Evolutionary conservation across 1,140 invertebrate genomes (phyloP).

Genomic region (Trinorchestia longiramus): DNA sequence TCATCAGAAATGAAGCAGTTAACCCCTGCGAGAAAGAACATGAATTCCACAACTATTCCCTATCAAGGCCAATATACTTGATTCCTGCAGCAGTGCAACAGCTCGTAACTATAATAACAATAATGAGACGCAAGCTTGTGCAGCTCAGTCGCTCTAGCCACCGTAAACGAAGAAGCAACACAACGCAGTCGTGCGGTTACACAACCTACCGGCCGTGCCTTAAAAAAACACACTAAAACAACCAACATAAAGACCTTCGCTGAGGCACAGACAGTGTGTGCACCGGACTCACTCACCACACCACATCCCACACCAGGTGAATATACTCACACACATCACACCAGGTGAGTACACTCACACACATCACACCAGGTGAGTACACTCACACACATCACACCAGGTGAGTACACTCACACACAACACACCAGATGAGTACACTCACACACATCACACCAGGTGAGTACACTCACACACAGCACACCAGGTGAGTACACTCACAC

Average conservation of each 20-base stretch:
- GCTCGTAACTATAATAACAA: too few species aligned
- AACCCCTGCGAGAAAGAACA: too few species aligned
- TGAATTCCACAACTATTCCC: too few species aligned
- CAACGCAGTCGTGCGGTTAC: background rate
- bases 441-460: background rate
- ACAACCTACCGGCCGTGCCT: background rate
- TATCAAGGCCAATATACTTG: too few species aligned
- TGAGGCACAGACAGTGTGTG: background rate
- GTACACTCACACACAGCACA: background rate
- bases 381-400: background rate
- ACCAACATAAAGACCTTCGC: background rate
- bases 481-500: background rate
- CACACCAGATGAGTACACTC: background rate
- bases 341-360: background rate
- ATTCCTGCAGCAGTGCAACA: too few species aligned
- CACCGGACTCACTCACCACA: background rate
- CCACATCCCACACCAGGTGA: background rate
- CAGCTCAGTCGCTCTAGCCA: background rate
- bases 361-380: background rate
- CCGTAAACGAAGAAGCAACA: background rate
- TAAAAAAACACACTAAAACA: background rate
- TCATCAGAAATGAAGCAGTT: too few species aligned
- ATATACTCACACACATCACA: background rate
- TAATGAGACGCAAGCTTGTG: too few species aligned
- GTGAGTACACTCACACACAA: background rate